Conservation (phyloP, 2,113 vertebrate species). For the Chaetorhynchus papuensis region DNA sequence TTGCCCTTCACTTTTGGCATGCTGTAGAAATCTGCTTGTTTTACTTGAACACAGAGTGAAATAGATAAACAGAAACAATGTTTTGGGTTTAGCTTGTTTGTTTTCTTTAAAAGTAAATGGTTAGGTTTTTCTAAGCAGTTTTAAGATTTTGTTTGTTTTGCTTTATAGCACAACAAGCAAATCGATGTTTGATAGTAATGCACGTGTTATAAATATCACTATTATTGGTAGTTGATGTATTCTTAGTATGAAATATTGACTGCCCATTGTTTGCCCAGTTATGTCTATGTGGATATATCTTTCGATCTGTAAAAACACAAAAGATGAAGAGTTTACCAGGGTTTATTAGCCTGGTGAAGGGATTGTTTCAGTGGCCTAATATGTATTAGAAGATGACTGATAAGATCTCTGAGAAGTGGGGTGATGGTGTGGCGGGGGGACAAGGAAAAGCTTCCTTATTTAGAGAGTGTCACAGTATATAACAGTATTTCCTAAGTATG, state of each 20-base stretch:
- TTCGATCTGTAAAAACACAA: neutral
- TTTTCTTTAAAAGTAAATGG: neutral
- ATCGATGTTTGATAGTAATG: neutral
- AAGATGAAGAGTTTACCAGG: neutral
- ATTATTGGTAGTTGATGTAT: neutral
- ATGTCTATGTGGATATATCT: neutral
- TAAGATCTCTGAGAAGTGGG: neutral
- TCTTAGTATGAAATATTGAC: slow-evolving; percentile 42
- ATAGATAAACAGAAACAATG: neutral
- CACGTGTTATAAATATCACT: neutral
- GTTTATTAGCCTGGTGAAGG: slow-evolving; percentile 1
- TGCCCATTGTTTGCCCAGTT: neutral
- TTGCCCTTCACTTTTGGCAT: neutral
- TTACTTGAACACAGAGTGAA: neutral
- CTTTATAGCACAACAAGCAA: neutral
- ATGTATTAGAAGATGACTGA: neutral
- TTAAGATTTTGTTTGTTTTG: neutral
- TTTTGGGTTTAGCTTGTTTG: neutral
- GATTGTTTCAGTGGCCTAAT: slow-evolving; percentile 6
- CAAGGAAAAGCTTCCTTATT: slow-evolving; percentile 49
- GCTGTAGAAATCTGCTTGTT: neutral
- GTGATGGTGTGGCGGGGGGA: neutral
- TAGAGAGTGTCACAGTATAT: slow-evolving; percentile 38
- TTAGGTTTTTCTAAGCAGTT: neutral
- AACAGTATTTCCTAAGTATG: neutral